A percentile compares a stretch with the other conserved stretches of the same genome.
These are phyloP conservation scores for Smithornis capensis DNA, from an alignment of 2,113 vertebrate genomes.

Conservation along the genomic window DNA sequence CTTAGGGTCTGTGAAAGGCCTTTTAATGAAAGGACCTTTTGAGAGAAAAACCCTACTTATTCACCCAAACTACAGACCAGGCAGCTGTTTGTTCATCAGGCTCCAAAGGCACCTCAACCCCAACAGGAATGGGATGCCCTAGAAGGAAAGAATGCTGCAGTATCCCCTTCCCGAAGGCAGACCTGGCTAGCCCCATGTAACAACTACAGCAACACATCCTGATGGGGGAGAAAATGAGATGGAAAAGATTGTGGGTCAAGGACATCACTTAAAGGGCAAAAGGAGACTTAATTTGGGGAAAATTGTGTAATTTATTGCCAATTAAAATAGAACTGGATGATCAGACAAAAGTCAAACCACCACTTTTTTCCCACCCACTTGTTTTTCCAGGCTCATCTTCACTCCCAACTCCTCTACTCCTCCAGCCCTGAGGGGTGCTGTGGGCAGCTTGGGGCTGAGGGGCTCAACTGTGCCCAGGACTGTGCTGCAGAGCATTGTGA, in stretches of 20 bases:
- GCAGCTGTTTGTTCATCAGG: not conserved
- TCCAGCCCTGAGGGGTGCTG: not conserved
- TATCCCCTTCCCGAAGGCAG: not conserved
- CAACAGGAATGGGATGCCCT: not conserved
- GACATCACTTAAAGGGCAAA: not conserved
- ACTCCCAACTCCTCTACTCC: fast-evolving
- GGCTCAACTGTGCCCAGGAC: not conserved
- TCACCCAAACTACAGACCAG: not conserved
- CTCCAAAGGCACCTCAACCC: not conserved
- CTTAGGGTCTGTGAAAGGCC: not conserved
- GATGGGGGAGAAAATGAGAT: not conserved
- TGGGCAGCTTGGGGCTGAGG: fast-evolving
- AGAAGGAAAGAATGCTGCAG: not conserved
- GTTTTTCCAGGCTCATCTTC: not conserved
- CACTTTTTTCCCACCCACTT: not conserved
- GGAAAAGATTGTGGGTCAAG: not conserved
- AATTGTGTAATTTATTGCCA: not conserved
- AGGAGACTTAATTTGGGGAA: not conserved
- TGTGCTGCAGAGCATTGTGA: fast-evolving
- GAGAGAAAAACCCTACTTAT: not conserved
- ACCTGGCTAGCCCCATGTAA: not conserved
- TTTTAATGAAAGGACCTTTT: fast-evolving
- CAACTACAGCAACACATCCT: not conserved
- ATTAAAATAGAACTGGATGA: not conserved
- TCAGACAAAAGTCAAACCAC: not conserved